phyloP scores from a whole-genome alignment of 2,888 invertebrate genomes.

The Apamea monoglypha region DNA sequence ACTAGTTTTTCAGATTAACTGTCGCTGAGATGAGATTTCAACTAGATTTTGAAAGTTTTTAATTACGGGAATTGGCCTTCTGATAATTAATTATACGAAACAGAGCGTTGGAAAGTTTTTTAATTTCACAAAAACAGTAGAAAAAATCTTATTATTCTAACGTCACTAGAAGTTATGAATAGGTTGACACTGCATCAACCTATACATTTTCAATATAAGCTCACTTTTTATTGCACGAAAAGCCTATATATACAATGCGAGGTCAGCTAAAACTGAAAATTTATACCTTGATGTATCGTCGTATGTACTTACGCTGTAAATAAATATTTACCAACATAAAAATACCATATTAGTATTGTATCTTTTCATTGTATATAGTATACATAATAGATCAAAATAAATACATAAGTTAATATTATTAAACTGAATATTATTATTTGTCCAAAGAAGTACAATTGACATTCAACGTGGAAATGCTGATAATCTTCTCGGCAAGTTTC shows the following conservation, averaged over 20 bases:
- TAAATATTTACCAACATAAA: not conserved
- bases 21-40: not conserved
- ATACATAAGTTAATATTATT: not conserved
- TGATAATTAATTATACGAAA: conserved; percentile 49
- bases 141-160: conserved; percentile 79
- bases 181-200: not conserved
- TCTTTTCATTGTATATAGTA: not conserved
- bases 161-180: not conserved
- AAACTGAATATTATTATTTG: not conserved
- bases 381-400: not conserved
- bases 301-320: not conserved
- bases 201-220: no score
- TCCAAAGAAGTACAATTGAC: not conserved
- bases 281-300: no score
- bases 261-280: no score
- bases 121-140: conserved; percentile 73
- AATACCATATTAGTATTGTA: not conserved
- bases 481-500: not conserved
- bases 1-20: not conserved
- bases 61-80: not conserved
- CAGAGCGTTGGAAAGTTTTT: conserved; percentile 62
- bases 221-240: no score
- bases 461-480: not conserved
- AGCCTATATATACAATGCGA: no score
- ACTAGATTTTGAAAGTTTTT: not conserved